These are phyloP conservation scores for Eristalis arbustorum DNA, from an alignment of 2,888 invertebrate genomes.

Conservation along the genomic window DNA sequence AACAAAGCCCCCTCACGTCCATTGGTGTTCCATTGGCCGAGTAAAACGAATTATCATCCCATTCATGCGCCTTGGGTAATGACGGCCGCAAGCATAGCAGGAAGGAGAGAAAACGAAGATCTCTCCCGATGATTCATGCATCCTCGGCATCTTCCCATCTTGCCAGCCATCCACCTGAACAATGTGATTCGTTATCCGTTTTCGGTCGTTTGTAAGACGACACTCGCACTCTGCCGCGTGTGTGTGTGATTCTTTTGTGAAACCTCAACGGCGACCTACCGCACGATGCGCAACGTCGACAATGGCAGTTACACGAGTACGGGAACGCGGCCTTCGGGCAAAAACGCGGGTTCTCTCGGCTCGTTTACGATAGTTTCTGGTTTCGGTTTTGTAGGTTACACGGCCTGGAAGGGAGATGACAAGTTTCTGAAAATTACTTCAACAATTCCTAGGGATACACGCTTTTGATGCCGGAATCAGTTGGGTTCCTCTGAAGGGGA, in stretches of 20 bases:
- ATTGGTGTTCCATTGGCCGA: conserved; percentile 37
- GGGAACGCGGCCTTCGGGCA: conserved; percentile 8
- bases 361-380: background rate
- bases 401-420: background rate
- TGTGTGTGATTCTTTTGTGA: conserved; percentile 25
- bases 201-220: conserved; percentile 33
- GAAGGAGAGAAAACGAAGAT: conserved; percentile 15
- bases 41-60: conserved; percentile 52
- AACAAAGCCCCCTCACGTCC: conserved; percentile 47
- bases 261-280: conserved; percentile 47
- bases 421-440: background rate
- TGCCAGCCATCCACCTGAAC: conserved; percentile 37
- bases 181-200: conserved; percentile 45
- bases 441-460: background rate
- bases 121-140: conserved; percentile 43
- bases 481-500: background rate
- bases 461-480: background rate
- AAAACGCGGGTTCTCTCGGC: background rate
- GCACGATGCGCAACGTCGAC: conserved; percentile 20
- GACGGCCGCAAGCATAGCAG: conserved; percentile 7
- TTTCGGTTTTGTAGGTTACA: background rate
- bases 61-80: conserved; percentile 37
- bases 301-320: conserved; percentile 6
- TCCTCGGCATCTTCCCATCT: background rate
- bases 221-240: background rate